Evolutionary conservation across 2,888 invertebrate species (phyloP).

Genomic region (Muscina levida): DNA sequence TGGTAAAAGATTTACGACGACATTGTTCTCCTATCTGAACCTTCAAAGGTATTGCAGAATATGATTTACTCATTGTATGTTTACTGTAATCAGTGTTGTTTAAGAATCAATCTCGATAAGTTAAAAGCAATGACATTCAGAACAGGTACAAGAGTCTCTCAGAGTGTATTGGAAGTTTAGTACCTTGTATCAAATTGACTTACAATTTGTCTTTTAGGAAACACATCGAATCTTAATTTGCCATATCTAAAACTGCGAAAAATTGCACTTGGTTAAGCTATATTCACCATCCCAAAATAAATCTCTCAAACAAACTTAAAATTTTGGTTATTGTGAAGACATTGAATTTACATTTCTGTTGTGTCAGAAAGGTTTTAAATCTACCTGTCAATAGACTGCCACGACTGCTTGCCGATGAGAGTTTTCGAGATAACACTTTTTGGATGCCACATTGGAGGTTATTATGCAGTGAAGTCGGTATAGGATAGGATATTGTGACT

Average conservation of each 20-base stretch:
- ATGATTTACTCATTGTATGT: constrained; percentile 28
- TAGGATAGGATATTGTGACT: too few relatives aligned
- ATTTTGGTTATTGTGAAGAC: too few relatives aligned
- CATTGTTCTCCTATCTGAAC: constrained; percentile 31
- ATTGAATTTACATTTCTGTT: too few relatives aligned
- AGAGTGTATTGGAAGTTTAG: constrained; percentile 19
- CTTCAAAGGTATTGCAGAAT: not conserved
- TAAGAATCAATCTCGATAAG: constrained; percentile 22
- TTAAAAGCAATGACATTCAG: constrained; percentile 24
- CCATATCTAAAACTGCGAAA: constrained; percentile 29
- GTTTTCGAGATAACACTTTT: too few relatives aligned
- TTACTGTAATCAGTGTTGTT: constrained; percentile 27
- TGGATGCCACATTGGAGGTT: too few relatives aligned
- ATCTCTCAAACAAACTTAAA: constrained; percentile 28
- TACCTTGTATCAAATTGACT: not conserved
- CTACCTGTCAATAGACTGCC: too few relatives aligned
- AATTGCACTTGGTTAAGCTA: constrained; percentile 18
- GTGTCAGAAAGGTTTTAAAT: too few relatives aligned
- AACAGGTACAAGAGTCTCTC: not conserved
- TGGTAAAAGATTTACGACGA: constrained; percentile 44
- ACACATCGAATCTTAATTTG: too few relatives aligned
- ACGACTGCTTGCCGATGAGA: too few relatives aligned
- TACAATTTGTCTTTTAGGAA: too few relatives aligned
- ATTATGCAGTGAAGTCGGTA: too few relatives aligned
- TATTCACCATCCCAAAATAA: constrained; percentile 7